Conservation (phyloP, 2,797 vertebrate genomes). For the Pteropus rufus region DNA sequence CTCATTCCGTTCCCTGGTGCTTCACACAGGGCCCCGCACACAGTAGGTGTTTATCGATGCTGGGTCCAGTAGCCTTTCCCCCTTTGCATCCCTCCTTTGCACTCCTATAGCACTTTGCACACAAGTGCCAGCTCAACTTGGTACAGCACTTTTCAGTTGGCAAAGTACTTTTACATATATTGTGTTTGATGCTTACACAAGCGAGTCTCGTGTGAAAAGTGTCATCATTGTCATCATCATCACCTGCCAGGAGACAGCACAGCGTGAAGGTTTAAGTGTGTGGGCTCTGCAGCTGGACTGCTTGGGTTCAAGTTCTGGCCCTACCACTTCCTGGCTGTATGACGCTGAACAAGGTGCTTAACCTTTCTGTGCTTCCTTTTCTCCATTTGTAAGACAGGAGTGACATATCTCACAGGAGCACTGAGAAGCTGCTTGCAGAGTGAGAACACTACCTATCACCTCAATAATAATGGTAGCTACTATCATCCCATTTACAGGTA, state of each 20-base stretch:
- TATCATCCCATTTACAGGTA: background rate
- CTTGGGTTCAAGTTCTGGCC: background rate
- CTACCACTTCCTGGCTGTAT: background rate
- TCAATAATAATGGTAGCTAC: background rate
- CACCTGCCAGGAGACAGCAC: background rate
- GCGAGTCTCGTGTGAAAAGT: background rate
- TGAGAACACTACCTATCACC: background rate
- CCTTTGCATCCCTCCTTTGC: background rate
- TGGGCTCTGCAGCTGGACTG: background rate
- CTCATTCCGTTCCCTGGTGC: background rate
- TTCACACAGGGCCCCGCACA: background rate
- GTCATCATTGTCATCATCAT: background rate
- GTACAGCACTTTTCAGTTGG: background rate
- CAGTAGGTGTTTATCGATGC: background rate
- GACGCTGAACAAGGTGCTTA: slow-evolving; percentile 4
- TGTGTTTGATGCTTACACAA: background rate
- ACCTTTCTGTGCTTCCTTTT: background rate
- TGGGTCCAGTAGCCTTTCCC: background rate
- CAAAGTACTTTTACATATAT: background rate
- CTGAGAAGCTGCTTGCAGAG: rapidly evolving
- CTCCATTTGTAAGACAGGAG: background rate
- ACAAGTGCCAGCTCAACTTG: rapidly evolving
- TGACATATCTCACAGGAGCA: background rate
- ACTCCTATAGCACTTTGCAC: background rate
- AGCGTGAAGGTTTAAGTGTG: background rate